These are phyloP conservation scores for Artibeus jamaicensis DNA, from an alignment of 2,797 vertebrate species.

Conservation along the genomic window DNA sequence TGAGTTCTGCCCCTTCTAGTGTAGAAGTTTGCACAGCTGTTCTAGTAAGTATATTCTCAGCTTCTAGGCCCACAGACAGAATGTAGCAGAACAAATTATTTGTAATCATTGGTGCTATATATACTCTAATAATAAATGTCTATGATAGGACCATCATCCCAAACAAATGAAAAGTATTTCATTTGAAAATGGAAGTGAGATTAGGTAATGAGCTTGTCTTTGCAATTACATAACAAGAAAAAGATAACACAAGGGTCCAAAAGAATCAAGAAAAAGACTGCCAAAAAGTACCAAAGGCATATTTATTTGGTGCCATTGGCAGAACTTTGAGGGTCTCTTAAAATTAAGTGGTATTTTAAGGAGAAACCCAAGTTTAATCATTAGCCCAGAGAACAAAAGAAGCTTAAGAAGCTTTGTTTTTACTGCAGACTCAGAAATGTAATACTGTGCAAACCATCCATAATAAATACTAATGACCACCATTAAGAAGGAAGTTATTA, in stretches of 20 bases:
- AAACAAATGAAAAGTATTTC: constrained; percentile 23
- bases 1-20: not conserved
- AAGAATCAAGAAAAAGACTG: constrained; percentile 2
- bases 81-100: not conserved
- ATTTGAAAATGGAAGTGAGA: constrained; percentile 24
- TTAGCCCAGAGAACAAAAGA: not conserved
- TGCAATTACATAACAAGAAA: not conserved
- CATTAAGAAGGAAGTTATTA: not conserved
- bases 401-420: not conserved
- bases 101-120: not conserved
- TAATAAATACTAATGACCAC: constrained; percentile 42
- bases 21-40: not conserved
- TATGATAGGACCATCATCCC: not conserved
- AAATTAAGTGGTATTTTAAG: constrained; percentile 42
- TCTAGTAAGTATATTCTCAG: not conserved
- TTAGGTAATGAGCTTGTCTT: constrained; percentile 18
- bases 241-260: not conserved
- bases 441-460: not conserved
- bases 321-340: constrained; percentile 14
- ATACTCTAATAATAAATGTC: constrained; percentile 26
- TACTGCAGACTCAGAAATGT: not conserved
- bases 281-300: not conserved
- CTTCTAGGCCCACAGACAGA: not conserved
- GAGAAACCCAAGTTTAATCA: not conserved
- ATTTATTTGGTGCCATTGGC: constrained; percentile 18